Percentiles rank a stretch among this genome's conserved stretches.
These are phyloP conservation scores for Cygnus buccinator DNA, from an alignment of 2,113 vertebrate species.

Conservation along the genomic window DNA sequence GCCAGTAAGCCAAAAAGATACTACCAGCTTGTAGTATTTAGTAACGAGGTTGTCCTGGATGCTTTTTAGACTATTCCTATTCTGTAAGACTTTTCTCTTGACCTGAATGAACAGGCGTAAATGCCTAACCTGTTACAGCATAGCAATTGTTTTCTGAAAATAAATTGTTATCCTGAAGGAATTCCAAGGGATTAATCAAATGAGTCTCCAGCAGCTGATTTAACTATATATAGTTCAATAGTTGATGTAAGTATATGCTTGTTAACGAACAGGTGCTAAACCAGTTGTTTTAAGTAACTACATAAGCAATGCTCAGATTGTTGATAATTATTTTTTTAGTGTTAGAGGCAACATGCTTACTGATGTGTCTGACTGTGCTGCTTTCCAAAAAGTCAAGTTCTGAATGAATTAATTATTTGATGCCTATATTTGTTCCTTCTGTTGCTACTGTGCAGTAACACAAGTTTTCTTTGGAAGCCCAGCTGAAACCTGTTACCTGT, in stretches of 20 bases:
- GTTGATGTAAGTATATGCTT: background rate
- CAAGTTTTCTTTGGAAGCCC: background rate
- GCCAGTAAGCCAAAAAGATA: background rate
- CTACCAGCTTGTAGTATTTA: background rate
- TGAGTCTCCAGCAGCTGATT: conserved; percentile 53
- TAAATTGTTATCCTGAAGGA: conserved; percentile 29
- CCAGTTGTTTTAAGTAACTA: conserved; percentile 51
- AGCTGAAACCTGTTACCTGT: background rate
- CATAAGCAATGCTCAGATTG: background rate
- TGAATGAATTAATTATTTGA: background rate
- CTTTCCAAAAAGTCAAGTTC: background rate
- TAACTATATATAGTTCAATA: conserved; percentile 32
- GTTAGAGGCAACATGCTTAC: background rate
- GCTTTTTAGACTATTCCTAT: background rate
- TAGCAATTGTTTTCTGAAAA: conserved; percentile 66
- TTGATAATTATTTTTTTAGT: background rate
- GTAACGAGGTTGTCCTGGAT: background rate
- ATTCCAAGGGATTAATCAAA: conserved; percentile 47
- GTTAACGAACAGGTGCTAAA: conserved; percentile 57
- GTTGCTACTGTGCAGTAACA: background rate
- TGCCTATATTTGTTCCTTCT: background rate
- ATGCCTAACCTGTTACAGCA: background rate
- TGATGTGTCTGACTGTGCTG: background rate
- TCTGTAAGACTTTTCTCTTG: background rate
- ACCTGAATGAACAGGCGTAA: background rate